Evolutionary conservation across 1,140 invertebrate species (phyloP), one percentile per base, ranked within the genome.

Genomic region (Heliconius himera): DNA sequence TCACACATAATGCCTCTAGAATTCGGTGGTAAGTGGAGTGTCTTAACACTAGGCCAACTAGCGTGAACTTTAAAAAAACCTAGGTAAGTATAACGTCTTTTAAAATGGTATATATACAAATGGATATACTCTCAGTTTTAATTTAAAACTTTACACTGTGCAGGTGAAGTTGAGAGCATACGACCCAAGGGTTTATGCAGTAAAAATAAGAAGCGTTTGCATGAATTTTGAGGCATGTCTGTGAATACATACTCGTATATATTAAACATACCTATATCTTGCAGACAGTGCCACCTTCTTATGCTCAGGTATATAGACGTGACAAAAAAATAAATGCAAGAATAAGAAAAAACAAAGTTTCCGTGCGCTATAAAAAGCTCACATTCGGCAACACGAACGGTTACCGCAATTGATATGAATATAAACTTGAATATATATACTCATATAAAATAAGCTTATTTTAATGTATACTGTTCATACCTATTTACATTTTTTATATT

Each of bases 121-220:
- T 46, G 41, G 41, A 46, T 46, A 46, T 46, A 46, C 41, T 46
- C 13, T 46, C 41, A 4, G 11, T 46, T 46, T 46, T 16, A 46
- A 46, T 46, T 46, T 46, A 13, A 46, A 46, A 46, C 13, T 46
- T 46, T 46, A 16, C 13, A 3, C 13, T 46, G 5, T 46, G 41
- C 41, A 46, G 41, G 41, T 16, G 41, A 16, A 16, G 13, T 46
- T 46, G 41, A 16, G 41, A 46, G 16, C 41, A 46, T 46, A 46
- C 41, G 41, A 46, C 41, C 41, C 41, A 5, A 46, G 41, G 41
- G 13, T 16, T 4, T 16, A 79, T 78, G 80, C 80, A 84, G 85
- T 85, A 85, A 85, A 86, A 84, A 46, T 46, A 46, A 87, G 87
- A 87, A 82, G 78, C 74, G 41, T 22, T 76, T 75, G 60, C 71